Evolutionary conservation across 2,797 vertebrate species (phyloP), one percentile per base, ranked within the genome.

Genomic region (Poecilia picta): DNA sequence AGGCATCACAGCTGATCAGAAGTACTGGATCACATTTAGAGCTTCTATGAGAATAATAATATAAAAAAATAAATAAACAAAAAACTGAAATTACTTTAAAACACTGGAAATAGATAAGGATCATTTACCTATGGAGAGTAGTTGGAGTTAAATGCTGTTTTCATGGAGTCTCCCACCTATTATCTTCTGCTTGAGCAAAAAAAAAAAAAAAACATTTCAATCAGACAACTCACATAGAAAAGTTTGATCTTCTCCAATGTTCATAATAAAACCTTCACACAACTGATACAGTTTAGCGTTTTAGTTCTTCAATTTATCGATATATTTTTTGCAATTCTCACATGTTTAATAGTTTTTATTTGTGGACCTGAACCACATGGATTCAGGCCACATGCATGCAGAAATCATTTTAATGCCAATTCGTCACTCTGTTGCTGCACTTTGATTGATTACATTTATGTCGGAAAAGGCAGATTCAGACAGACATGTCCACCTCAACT

Each of bases 341-440:
- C 33, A 2, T 33, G 31, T 62, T 62, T 18, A 66, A 10, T 36
- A 39, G 62, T 8, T 36, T 66, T 20, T 66, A 23, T 45, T 83
- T 83, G 77, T 83, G 68, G 51, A n/a, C n/a, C 10, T 28, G 25
- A 6, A 28, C 23, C 28, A 7, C 68, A 28, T 71, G 12, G 4
- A 71, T 15, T 71, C 68, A 45, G 25, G 5, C 13, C 2, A 11
- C 62, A 23, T 39, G 3, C 33, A 39, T 39, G 36, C 1, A 12
- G 18, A 31, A 55, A 20, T 39, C 3, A 39, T 66, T 66, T 39
- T 39, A 39, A 23, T 20, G 8, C 36, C 6, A 8, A 39, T 66
- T 16, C 0, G 8, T 66, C 31, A 64, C 15, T 36, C 31, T 64
- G 57, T 31, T 31, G n/a, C 28, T 31, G 57, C 13, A 31, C 57